Evolutionary conservation across 2,888 invertebrate genomes (phyloP).

Genomic region (Arrhopalites spinosus): DNA sequence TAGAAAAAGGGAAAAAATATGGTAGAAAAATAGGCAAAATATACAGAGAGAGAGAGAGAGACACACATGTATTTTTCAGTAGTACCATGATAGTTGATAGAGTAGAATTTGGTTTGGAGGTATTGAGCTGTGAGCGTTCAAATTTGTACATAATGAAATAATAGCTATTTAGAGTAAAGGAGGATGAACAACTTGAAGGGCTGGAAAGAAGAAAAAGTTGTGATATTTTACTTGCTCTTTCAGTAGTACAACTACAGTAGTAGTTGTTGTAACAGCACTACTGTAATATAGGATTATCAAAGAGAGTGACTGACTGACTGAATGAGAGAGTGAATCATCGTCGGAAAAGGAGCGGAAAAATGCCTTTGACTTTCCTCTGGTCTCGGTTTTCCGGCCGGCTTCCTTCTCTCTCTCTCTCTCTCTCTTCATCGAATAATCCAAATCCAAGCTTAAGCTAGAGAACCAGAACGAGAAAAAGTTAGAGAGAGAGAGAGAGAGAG

Average conservation of each 20-base stretch:
- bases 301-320: slow-evolving; percentile 8
- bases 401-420: neutral
- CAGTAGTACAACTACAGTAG: no score
- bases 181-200: neutral
- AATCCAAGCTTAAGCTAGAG: neutral
- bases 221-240: no score
- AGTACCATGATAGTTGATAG: no score
- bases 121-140: slow-evolving; percentile 7
- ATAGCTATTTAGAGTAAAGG: neutral
- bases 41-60: slow-evolving; percentile 8
- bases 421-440: neutral
- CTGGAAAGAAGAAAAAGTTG: no score
- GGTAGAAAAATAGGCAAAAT: neutral
- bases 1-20: neutral
- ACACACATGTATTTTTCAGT: no score
- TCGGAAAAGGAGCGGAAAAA: slow-evolving; percentile 44
- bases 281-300: neutral
- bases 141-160: slow-evolving; percentile 7
- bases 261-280: neutral
- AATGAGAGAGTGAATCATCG: slow-evolving; percentile 18
- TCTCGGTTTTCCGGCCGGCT: slow-evolving; percentile 17
- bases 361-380: slow-evolving; percentile 34
- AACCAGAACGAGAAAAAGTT: neutral
- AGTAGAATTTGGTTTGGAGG: slow-evolving; percentile 6
- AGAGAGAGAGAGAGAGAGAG: neutral